Evolutionary conservation across 2,797 vertebrate genomes (phyloP).

Genomic region (Paratrypauchen microcephalus): DNA sequence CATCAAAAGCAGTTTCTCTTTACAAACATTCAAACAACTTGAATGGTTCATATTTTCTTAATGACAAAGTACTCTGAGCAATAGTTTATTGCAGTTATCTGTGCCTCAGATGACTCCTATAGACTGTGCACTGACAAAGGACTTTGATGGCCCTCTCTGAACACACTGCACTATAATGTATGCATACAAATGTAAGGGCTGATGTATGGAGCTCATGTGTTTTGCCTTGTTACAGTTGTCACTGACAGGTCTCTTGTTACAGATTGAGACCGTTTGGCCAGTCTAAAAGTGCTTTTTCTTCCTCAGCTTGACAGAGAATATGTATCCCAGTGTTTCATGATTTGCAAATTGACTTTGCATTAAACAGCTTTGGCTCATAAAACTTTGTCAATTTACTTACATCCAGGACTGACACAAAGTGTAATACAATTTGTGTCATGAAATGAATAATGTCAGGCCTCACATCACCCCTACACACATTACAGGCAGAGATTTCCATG

Average conservation of each 20-base stretch:
- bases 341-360: neutral
- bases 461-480: neutral
- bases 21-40: conserved; percentile 18
- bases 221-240: conserved; percentile 21
- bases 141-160: conserved; percentile 18
- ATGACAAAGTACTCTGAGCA: conserved; percentile 5
- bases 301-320: neutral
- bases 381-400: too few species aligned
- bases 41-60: conserved; percentile 20
- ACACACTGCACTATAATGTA: conserved; percentile 24
- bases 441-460: neutral
- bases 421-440: neutral
- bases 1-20: conserved; percentile 15
- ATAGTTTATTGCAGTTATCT: conserved; percentile 15
- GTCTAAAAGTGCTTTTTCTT: neutral
- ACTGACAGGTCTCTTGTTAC: conserved; percentile 21
- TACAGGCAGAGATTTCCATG: neutral
- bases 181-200: conserved; percentile 32
- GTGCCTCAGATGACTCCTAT: conserved; percentile 20
- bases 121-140: conserved; percentile 21
- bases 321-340: neutral
- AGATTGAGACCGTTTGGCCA: conserved; percentile 12
- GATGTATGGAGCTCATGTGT: conserved; percentile 19
- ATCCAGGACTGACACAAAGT: neutral
- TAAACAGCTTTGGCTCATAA: too few species aligned